Conservation (phyloP, 2,113 vertebrate species). For the Tragelaphus strepsiceros region DNA sequence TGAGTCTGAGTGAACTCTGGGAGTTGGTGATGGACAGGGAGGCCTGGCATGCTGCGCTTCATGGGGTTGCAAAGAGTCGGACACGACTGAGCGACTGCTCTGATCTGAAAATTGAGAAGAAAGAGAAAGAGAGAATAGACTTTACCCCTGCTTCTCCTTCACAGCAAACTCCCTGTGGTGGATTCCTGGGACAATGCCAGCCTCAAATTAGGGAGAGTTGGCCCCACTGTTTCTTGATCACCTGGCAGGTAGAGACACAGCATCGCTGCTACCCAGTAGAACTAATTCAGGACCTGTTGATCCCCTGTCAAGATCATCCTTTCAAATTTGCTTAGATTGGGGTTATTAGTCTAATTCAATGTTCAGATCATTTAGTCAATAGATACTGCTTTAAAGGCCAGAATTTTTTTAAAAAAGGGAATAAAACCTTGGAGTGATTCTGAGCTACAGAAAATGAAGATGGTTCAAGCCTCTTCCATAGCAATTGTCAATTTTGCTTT, state of each 20-base stretch:
- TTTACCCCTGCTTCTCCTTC: not conserved
- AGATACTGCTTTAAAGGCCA: not conserved
- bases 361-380: not conserved
- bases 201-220: accelerated
- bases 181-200: not conserved
- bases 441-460: not conserved
- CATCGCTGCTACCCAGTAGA: not conserved
- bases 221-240: not conserved
- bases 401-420: not conserved
- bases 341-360: not conserved
- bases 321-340: conserved; percentile 36
- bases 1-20: no score
- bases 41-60: no score
- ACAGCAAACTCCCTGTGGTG: not conserved
- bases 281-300: accelerated
- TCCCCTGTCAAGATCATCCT: not conserved
- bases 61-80: no score
- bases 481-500: not conserved
- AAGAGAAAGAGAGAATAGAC: not conserved
- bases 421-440: not conserved
- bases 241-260: not conserved
- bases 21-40: no score
- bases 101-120: no score
- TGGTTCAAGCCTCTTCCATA: accelerated
- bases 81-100: no score